phyloP scores from a whole-genome alignment of 2,797 vertebrate genomes.

The Calcarius lapponicus region DNA sequence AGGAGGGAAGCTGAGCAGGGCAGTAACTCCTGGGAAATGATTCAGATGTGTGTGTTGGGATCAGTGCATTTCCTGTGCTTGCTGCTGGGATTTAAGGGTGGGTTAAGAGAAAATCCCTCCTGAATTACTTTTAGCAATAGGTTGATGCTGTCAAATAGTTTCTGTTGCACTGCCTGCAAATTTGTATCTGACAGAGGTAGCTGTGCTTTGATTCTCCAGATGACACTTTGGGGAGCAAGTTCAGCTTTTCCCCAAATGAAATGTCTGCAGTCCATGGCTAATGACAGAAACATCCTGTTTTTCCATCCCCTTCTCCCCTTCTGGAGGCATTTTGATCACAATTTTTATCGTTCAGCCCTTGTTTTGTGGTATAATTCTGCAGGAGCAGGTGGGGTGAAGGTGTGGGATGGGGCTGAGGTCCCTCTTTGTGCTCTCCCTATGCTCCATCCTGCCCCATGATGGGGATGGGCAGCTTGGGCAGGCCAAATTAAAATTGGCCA shows the following conservation, averaged over 20 bases:
- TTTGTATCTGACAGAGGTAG: background rate
- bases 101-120: background rate
- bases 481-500: too few relatives aligned
- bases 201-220: background rate
- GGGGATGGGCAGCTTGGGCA: background rate
- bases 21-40: background rate
- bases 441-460: fast-evolving
- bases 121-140: background rate
- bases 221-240: too few relatives aligned
- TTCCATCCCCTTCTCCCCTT: background rate
- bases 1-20: background rate
- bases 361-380: background rate
- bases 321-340: background rate
- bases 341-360: fast-evolving
- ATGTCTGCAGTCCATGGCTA: background rate
- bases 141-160: background rate
- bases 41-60: fast-evolving
- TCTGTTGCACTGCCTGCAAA: background rate
- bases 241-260: background rate
- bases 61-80: background rate
- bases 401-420: background rate
- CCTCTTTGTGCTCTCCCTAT: fast-evolving
- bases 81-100: background rate
- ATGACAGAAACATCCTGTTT: background rate
- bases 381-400: background rate